Conservation (phyloP, 92 coral and sea anemone species). For the Pocillopora grandis region DNA sequence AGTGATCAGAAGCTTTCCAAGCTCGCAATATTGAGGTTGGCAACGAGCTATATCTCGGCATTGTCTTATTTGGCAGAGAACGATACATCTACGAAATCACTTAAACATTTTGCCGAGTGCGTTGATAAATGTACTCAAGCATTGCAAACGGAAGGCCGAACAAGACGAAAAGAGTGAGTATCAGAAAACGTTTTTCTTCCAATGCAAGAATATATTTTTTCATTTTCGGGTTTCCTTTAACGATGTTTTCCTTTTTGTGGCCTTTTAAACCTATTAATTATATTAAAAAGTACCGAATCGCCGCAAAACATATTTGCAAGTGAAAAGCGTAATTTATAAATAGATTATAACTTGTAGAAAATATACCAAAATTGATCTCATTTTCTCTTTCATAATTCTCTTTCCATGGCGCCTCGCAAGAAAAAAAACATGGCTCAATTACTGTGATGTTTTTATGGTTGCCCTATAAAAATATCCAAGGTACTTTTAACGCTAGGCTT, state of each 20-base stretch:
- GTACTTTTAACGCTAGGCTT: not conserved
- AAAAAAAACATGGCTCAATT: conserved; percentile 9
- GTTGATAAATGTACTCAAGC: conserved; percentile 94
- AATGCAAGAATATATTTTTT: not conserved
- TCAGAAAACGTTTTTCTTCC: not conserved
- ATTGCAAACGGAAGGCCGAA: conserved; percentile 89
- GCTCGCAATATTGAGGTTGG: conserved; percentile 87
- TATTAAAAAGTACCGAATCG: not conserved
- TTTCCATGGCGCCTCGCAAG: not conserved
- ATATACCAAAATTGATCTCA: conserved; percentile 13
- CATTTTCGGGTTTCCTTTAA: not conserved
- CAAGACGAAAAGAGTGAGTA: conserved; percentile 85
- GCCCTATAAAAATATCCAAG: conserved; percentile 4
- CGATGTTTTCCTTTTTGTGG: not conserved
- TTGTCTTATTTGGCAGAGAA: conserved; percentile 78
- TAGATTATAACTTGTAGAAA: not conserved
- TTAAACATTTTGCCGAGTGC: conserved; percentile 91
- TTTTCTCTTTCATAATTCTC: not conserved
- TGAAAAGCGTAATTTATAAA: not conserved
- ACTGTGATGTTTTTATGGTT: conserved; percentile 4
- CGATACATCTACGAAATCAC: conserved; percentile 86
- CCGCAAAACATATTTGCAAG: not conserved
- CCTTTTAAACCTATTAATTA: not conserved
- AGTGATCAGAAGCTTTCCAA: conserved; percentile 94
- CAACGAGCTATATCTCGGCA: conserved; percentile 95